Evolutionary conservation across 2,797 vertebrate genomes (phyloP).

Genomic region (Sebastes nivosus): DNA sequence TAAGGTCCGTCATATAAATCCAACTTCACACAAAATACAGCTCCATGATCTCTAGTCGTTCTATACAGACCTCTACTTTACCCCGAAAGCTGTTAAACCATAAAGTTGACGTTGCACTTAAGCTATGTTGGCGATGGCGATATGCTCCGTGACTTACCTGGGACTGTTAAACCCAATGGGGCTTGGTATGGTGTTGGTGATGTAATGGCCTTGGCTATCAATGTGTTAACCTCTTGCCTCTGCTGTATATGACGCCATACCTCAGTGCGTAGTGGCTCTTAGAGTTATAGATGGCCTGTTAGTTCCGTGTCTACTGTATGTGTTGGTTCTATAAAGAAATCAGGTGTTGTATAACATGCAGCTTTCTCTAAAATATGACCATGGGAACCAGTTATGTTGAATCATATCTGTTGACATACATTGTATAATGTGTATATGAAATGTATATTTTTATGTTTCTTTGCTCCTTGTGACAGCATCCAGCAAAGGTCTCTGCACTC

Average conservation of each 20-base stretch:
- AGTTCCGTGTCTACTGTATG: background rate
- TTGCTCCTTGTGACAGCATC: background rate
- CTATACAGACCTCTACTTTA: background rate
- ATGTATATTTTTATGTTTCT: background rate
- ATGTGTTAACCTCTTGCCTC: slow-evolving; percentile 28
- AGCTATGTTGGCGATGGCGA: slow-evolving; percentile 1
- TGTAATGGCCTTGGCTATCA: slow-evolving; percentile 33
- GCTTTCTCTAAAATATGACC: background rate
- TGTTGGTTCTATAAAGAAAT: background rate
- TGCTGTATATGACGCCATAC: background rate
- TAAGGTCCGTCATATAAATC: slow-evolving; percentile 38
- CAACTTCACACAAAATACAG: slow-evolving; percentile 28
- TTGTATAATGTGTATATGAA: background rate
- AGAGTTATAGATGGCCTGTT: background rate
- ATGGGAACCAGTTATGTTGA: background rate
- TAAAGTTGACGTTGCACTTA: slow-evolving; percentile 21
- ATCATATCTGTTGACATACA: background rate
- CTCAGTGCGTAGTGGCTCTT: background rate
- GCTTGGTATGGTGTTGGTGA: slow-evolving; percentile 39
- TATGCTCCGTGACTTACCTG: slow-evolving; percentile 18
- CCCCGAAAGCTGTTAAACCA: slow-evolving; percentile 24
- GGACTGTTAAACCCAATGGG: slow-evolving; percentile 46
- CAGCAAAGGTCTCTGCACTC: background rate
- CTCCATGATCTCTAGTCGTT: background rate
- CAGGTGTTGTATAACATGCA: background rate